Evolutionary conservation across 2,888 invertebrate genomes (phyloP).

Genomic region (Ormyrus nitidulus): DNA sequence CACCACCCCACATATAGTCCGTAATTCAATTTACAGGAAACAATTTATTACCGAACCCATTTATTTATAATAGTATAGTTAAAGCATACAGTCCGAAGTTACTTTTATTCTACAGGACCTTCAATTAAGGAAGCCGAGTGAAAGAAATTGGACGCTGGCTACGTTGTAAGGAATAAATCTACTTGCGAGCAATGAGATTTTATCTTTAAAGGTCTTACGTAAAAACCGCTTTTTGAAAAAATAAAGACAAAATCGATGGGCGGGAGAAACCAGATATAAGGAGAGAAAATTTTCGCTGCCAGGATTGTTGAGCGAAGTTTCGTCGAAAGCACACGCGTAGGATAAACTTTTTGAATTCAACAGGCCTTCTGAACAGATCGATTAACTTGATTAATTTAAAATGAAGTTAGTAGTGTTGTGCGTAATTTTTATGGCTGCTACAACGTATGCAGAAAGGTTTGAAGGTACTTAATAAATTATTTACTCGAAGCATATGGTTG

Average conservation of each 20-base stretch:
- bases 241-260: neutral
- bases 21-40: no score
- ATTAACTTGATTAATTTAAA: no score
- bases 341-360: no score
- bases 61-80: no score
- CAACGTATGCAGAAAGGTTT: no score
- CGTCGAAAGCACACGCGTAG: neutral
- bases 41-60: neutral
- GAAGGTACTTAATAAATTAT: no score
- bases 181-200: constrained; percentile 1
- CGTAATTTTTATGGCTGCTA: no score
- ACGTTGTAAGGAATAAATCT: constrained; percentile 1
- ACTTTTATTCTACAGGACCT: neutral
- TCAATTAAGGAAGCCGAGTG: constrained; percentile 8
- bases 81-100: no score
- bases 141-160: constrained; percentile 8
- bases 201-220: constrained; percentile 6
- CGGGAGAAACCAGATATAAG: constrained; percentile 29
- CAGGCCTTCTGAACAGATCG: no score
- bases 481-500: no score
- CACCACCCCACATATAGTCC: no score
- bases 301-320: neutral
- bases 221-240: constrained; percentile 15
- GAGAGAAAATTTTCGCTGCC: constrained; percentile 21
- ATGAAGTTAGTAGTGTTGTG: no score